These are phyloP conservation scores for Gymnothorax javanicus DNA, from an alignment of 2,797 vertebrate species.

Conservation along the genomic window DNA sequence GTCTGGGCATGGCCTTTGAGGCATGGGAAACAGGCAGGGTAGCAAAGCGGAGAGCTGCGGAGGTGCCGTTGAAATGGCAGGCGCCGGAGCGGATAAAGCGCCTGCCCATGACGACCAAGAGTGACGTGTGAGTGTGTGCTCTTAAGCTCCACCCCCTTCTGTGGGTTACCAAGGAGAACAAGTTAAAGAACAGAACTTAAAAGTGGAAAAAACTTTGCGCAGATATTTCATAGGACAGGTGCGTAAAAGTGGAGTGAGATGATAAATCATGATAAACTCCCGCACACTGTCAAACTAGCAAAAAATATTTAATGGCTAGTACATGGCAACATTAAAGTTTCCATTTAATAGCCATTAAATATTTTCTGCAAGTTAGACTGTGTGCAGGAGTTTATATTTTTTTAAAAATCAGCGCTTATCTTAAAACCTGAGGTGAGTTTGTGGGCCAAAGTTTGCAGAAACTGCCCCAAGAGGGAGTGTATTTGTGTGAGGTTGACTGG, in stretches of 20 bases:
- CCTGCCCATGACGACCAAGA: constrained; percentile 62
- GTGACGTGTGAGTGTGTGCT: constrained; percentile 65
- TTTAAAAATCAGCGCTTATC: too few relatives aligned
- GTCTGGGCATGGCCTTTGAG: constrained; percentile 65
- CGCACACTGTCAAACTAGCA: too few relatives aligned
- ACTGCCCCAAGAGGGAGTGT: neutral
- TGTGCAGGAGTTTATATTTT: too few relatives aligned
- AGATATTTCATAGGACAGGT: too few relatives aligned
- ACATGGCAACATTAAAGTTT: too few relatives aligned
- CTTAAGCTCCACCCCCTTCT: neutral
- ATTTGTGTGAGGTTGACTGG: neutral
- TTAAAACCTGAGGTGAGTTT: too few relatives aligned
- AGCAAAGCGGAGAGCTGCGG: constrained; percentile 46
- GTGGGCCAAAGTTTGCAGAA: neutral
- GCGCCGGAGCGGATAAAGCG: constrained; percentile 69
- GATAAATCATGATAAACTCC: too few relatives aligned
- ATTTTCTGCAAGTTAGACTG: too few relatives aligned
- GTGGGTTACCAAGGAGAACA: neutral
- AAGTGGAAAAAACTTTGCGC: neutral
- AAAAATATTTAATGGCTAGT: too few relatives aligned
- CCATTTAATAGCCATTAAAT: too few relatives aligned
- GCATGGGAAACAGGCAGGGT: constrained; percentile 50
- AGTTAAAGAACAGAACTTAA: neutral
- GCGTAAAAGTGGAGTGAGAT: too few relatives aligned
- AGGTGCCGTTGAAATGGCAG: constrained; percentile 74